phyloP scores from a whole-genome alignment of 2,888 invertebrate genomes.

The Lasioglossum lativentre region DNA sequence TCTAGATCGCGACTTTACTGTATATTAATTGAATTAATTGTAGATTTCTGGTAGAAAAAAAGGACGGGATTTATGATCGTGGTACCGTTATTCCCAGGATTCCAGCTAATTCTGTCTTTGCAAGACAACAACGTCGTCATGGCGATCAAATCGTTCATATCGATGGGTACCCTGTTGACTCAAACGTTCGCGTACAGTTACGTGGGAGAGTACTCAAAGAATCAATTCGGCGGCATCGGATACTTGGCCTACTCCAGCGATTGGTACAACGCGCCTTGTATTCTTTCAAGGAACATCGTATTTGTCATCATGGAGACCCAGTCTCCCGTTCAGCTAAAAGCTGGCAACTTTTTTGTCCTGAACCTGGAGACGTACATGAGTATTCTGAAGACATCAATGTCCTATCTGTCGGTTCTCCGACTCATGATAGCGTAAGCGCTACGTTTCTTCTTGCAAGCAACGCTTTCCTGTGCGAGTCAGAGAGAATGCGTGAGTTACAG shows the following conservation, averaged over 20 bases:
- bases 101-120: slow-evolving; percentile 34
- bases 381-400: slow-evolving; percentile 37
- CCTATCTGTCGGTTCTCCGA: slow-evolving; percentile 40
- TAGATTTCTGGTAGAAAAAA: background rate
- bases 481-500: background rate
- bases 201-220: slow-evolving; percentile 37
- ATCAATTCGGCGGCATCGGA: slow-evolving; percentile 18
- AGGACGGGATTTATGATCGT: too few relatives aligned
- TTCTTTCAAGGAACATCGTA: background rate
- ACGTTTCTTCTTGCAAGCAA: background rate
- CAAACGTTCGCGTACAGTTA: slow-evolving; percentile 43
- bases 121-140: background rate
- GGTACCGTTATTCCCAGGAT: slow-evolving; percentile 9
- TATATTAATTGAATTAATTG: background rate
- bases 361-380: slow-evolving; percentile 35
- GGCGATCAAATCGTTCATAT: slow-evolving; percentile 9
- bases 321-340: background rate
- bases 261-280: slow-evolving; percentile 24
- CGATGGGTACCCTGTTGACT: background rate
- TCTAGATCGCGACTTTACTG: too few relatives aligned
- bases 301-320: slow-evolving; percentile 12
- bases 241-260: slow-evolving; percentile 14
- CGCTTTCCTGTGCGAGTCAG: background rate
- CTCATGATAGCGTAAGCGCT: slow-evolving; percentile 24
- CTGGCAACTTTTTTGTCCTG: slow-evolving; percentile 22